phyloP scores from a whole-genome alignment of 2,113 vertebrate species.

The Prolemur simus region DNA sequence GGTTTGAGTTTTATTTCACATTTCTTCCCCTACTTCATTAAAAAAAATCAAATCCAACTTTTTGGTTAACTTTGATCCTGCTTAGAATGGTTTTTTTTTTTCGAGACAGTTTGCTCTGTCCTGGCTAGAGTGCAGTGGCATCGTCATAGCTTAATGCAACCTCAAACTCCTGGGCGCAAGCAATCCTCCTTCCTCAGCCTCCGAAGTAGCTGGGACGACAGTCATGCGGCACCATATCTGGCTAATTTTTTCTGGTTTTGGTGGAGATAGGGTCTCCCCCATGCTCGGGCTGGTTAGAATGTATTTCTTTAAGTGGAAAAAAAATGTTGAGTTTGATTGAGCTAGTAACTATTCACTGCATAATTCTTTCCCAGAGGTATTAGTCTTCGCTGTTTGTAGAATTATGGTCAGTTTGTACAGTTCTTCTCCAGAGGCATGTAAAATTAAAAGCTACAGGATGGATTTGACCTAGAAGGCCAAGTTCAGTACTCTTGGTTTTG shows the following conservation, averaged over 20 bases:
- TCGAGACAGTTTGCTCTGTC: too few relatives aligned
- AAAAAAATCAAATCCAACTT: conserved; percentile 3
- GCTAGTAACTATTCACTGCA: not conserved
- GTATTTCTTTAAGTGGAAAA: not conserved
- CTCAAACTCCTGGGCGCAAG: not conserved
- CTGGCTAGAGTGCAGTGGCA: too few relatives aligned
- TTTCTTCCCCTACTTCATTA: not conserved
- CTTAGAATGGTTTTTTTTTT: not conserved
- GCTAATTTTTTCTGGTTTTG: too few relatives aligned
- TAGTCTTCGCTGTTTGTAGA: not conserved
- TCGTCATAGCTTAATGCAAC: too few relatives aligned
- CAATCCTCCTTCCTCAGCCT: not conserved
- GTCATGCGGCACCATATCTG: too few relatives aligned
- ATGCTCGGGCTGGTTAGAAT: not conserved
- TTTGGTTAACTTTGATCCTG: not conserved
- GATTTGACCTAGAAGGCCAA: not conserved
- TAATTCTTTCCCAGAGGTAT: not conserved
- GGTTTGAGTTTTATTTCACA: conserved; percentile 1
- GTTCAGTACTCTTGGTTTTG: not conserved
- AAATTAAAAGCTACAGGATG: not conserved
- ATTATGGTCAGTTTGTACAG: not conserved
- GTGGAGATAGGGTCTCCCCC: too few relatives aligned
- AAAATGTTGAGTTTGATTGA: not conserved
- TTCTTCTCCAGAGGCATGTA: not conserved
- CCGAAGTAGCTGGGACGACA: not conserved